Evolutionary conservation across 2,888 invertebrate genomes (phyloP).

Genomic region (Lochmaea crataegi): DNA sequence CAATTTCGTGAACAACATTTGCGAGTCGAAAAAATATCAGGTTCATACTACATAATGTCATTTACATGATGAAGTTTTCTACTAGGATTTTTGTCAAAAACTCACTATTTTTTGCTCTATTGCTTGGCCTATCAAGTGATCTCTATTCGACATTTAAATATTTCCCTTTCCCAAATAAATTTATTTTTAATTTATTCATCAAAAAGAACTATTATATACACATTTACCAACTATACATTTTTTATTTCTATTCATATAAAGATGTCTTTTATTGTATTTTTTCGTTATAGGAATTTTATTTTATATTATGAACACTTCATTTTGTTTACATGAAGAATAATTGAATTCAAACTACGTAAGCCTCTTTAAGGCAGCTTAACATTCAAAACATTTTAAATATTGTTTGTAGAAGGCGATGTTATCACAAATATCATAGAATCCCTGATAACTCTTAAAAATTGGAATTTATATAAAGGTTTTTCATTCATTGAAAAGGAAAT

Average conservation of each 20-base stretch:
- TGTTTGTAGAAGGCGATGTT: background rate
- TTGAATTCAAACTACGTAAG: constrained; percentile 9
- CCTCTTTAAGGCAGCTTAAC: constrained; percentile 4
- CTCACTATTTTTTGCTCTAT: too few relatives aligned
- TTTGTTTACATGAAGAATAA: constrained; percentile 1
- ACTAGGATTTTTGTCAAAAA: too few relatives aligned
- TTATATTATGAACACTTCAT: background rate
- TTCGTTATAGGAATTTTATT: background rate
- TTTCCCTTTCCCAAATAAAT: too few relatives aligned
- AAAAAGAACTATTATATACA: background rate
- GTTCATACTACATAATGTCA: too few relatives aligned
- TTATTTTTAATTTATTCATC: too few relatives aligned
- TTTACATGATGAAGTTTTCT: too few relatives aligned
- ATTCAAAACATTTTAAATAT: background rate
- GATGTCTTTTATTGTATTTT: constrained; percentile 11
- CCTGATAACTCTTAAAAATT: constrained; percentile 6
- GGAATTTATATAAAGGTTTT: background rate
- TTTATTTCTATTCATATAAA: constrained; percentile 25
- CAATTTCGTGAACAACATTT: too few relatives aligned
- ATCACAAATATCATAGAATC: constrained; percentile 17
- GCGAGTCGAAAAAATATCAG: too few relatives aligned
- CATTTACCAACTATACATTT: constrained; percentile 20
- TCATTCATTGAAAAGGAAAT: too few relatives aligned
- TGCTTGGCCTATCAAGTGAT: too few relatives aligned
- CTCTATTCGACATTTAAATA: too few relatives aligned